Percentiles rank a stretch among this genome's conserved stretches.
Evolutionary conservation across 2,113 vertebrate genomes (phyloP).

Genomic region (Colistium nudipinnis): DNA sequence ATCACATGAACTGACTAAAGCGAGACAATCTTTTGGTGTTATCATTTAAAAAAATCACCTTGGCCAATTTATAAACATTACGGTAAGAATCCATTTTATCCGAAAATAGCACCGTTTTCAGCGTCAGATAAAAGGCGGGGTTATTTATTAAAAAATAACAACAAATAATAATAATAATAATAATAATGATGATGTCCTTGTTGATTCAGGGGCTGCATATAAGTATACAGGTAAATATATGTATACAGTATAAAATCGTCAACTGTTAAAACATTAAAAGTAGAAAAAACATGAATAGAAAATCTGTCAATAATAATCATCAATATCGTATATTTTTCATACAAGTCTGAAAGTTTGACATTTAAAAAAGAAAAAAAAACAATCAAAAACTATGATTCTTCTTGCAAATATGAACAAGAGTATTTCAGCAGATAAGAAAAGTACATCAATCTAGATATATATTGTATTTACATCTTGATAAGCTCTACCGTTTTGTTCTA

Average conservation of each 20-base stretch:
- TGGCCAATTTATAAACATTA: conserved; percentile 5
- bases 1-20: too few relatives aligned
- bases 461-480: too few relatives aligned
- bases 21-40: too few relatives aligned
- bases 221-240: neutral
- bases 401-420: neutral
- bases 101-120: conserved; percentile 24
- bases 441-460: too few relatives aligned
- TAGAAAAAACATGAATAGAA: neutral
- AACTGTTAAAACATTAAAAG: neutral
- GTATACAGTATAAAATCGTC: too few relatives aligned
- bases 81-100: neutral
- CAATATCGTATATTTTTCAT: too few relatives aligned
- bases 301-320: too few relatives aligned
- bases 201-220: conserved; percentile 15
- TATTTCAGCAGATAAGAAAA: too few relatives aligned
- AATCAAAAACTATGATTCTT: neutral
- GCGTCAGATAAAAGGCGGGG: neutral
- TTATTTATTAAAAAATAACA: conserved; percentile 26
- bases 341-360: neutral
- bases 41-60: conserved; percentile 17
- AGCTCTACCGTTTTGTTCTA: too few relatives aligned
- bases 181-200: too few relatives aligned
- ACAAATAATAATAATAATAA: conserved; percentile 7
- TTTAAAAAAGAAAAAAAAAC: neutral